Base-by-base conservation (phyloP, 37 sponge, comb jelly and placozoan genomes). In the Trichoplax adhaerens region DNA sequence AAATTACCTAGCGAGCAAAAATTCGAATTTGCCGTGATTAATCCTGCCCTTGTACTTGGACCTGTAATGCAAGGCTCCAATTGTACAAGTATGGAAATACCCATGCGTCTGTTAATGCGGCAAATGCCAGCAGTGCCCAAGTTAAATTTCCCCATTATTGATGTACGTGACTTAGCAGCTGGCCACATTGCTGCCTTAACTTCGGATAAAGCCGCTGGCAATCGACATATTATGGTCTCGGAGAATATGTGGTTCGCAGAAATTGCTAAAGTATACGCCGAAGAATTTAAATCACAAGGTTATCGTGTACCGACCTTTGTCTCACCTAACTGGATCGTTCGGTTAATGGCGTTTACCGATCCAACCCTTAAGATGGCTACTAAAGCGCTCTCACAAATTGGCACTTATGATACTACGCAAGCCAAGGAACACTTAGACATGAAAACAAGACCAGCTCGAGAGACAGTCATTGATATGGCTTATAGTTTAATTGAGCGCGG, bases 141-240 rank as follows among this genome's bases (percentile, higher is more conserved):
- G 50, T 50, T 86, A 57, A 60, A 56, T 65, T 66, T 79, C 10
- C 68, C 80, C 1, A 1, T 82, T 0, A 81, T 89, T 4, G 94
- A 94, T 59, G 90, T 94, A 0, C 78, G 94, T 48, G 94, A 94
- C 77, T 84, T 88, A 8, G 87, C 84, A n/a, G 78, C 72, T 6
- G 90, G 81, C 29, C 82, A 88, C 69, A 80, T 88, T 68, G 81
- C 82, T 3, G 94, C 89, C 53, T 77, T 94, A 83, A 75, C 79
- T 29, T 78, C 64, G 50, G 75, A 78, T n/a, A 83, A 81, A 48
- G 87, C 87, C 48, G 73, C 74, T 51, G 91, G 87, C 4, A 29
- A 29, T 29, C 29, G 29, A 29, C 29, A 29, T 29, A 29, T 29
- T 29, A 29, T 29, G 29, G 29, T 29, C 29, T n/a, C 56, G 3